Conservation (phyloP, 64 coral and sea anemone genomes). For the Orbicella faveolata region DNA sequence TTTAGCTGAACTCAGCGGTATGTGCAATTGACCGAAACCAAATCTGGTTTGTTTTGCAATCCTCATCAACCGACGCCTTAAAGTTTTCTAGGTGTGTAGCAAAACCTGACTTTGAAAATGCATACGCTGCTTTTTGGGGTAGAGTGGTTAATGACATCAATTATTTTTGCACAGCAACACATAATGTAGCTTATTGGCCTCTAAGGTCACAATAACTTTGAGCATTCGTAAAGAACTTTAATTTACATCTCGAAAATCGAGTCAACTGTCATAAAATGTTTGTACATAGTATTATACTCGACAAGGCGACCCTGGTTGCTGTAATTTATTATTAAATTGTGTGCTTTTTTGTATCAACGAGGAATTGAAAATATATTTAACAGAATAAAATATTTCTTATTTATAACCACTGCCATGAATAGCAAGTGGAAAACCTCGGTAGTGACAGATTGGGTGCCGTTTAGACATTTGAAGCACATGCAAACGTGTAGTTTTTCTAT, state of each 20-base stretch:
- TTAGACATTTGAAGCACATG: not conserved
- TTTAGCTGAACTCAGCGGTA: too few species aligned
- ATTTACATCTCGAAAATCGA: constrained; percentile 25
- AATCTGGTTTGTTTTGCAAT: not conserved
- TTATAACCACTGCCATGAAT: constrained; percentile 3
- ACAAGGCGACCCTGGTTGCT: not conserved
- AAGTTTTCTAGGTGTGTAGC: not conserved
- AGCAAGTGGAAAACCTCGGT: not conserved
- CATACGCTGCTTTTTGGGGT: not conserved
- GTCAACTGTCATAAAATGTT: not conserved
- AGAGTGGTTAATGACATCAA: not conserved
- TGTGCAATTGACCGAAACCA: too few species aligned
- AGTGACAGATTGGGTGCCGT: not conserved
- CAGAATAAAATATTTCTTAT: constrained; percentile 45
- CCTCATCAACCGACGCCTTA: not conserved
- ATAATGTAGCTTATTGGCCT: constrained; percentile 1
- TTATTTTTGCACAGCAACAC: not conserved
- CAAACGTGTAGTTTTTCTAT: not conserved
- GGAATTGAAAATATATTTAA: constrained; percentile 51
- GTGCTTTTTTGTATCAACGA: constrained; percentile 36
- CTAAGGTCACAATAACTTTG: not conserved
- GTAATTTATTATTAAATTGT: constrained; percentile 39
- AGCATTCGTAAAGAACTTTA: not conserved
- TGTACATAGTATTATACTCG: constrained; percentile 18
- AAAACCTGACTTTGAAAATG: not conserved